Base-by-base conservation (phyloP, 2,888 invertebrate species). In the Chalcis sispes region DNA sequence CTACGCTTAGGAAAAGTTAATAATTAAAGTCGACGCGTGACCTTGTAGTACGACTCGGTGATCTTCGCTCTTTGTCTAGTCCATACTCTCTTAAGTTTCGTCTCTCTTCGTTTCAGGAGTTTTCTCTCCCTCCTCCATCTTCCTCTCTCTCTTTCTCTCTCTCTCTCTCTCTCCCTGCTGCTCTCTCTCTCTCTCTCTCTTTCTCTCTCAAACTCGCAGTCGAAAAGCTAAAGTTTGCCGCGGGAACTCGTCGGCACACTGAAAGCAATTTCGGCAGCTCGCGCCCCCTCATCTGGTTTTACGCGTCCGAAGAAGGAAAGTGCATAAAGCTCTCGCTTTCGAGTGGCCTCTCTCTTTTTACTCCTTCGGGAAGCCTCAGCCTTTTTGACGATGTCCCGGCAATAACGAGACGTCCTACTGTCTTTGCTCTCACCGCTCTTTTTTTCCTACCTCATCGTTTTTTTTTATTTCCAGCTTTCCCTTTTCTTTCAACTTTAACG, bases 11-110 rank as follows among this genome's bases (percentile, higher is more conserved):
- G 77, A 75, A 79, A 75, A 87, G 88, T 87, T 88, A 84, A 86
- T 88, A 87, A 88, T 88, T 86, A 86, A 84, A 85, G 82, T 83
- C 82, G 83, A 85, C 86, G 86, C 87, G 86, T 88, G 88, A 88
- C 87, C 88, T 88, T 88, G 88, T 85, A 86, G 85, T 84, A 79
- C 79, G 81, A 81, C 64, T 65, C 40, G 56, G 52, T 29, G 72
- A 73, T 73, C 77, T 69, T 59, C 54, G 58, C 36, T 65, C 69
- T 56, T 59, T 42, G 62, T 65, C 80, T 77, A 80, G 81, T 81
- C 82, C 77, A 20, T 15, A 72, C 71, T 72, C 72, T 72, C 67
- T 65, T 65, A 72, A 71, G 67, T 71, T 58, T 4, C 42, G 15
- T 42, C 2, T 42, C 42, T 13, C n/a, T n/a, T n/a, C 29, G 62